Evolutionary conservation across 2,888 invertebrate species (phyloP).

Genomic region (Heliconius ismenius): DNA sequence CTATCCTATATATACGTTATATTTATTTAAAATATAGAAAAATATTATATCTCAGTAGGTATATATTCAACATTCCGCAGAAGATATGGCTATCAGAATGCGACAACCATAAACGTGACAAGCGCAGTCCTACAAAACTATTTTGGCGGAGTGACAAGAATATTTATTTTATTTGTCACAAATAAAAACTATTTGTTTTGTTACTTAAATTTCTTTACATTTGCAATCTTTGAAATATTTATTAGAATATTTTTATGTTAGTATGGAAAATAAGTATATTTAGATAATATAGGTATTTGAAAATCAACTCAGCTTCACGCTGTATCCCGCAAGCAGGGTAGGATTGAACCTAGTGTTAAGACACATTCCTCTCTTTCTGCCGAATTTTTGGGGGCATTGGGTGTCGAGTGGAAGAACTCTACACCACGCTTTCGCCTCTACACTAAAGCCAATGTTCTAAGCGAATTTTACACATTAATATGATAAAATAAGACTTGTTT

Average conservation of each 20-base stretch:
- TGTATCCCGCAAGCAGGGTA: not conserved
- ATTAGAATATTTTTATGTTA: no score
- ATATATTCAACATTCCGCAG: slow-evolving; percentile 23
- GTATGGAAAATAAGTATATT: not conserved
- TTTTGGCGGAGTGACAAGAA: slow-evolving; percentile 45
- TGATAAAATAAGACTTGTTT: no score
- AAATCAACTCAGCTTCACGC: not conserved
- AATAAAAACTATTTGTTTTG: slow-evolving; percentile 26
- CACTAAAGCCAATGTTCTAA: no score
- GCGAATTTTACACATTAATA: no score
- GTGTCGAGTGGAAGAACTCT: no score
- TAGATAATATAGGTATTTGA: not conserved
- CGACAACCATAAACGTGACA: slow-evolving; percentile 32
- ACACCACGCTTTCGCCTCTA: no score
- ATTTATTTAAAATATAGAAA: not conserved
- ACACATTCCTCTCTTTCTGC: not conserved
- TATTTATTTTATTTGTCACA: slow-evolving; percentile 39
- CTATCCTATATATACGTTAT: no score
- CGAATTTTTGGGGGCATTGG: no score
- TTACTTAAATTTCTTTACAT: slow-evolving; percentile 1
- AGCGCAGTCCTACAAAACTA: slow-evolving; percentile 28
- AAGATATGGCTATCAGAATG: slow-evolving; percentile 29
- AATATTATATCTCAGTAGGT: slow-evolving; percentile 5
- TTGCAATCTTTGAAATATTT: not conserved
- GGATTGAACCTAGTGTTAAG: no score